These are phyloP conservation scores for Odontophorus gujanensis DNA, from an alignment of 2,113 vertebrate species.

Conservation along the genomic window DNA sequence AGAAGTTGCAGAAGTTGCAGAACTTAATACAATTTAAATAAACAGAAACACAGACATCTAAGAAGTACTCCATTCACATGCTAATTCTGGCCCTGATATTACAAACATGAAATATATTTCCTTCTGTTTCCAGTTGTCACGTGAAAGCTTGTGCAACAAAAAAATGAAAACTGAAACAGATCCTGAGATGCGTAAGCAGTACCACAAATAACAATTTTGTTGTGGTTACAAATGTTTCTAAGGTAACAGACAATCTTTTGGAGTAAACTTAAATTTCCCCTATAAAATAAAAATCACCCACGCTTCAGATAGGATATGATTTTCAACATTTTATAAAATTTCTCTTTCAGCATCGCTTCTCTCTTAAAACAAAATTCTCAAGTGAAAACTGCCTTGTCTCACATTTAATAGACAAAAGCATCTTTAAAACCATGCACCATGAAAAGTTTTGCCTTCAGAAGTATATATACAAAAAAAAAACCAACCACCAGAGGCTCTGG, in stretches of 20 bases:
- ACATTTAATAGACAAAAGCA: not conserved
- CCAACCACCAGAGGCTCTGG: not conserved
- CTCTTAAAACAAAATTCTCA: not conserved
- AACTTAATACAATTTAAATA: not conserved
- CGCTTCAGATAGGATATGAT: not conserved
- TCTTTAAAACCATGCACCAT: not conserved
- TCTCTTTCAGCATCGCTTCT: not conserved
- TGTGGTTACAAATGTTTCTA: not conserved
- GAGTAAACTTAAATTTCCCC: not conserved
- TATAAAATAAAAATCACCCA: not conserved
- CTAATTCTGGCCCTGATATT: not conserved
- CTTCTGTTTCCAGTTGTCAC: not conserved
- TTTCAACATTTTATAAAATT: not conserved
- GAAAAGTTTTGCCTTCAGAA: not conserved
- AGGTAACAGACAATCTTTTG: not conserved
- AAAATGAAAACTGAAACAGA: not conserved
- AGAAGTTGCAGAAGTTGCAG: not conserved
- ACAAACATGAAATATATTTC: not conserved
- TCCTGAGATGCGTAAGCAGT: not conserved
- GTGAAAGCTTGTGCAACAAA: not conserved
- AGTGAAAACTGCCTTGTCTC: not conserved
- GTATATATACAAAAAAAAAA: not conserved
- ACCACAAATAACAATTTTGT: not conserved
- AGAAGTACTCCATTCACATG: not conserved
- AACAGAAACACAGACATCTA: not conserved